Conservation (phyloP, 2,797 vertebrate genomes). For the Arrhamphus sclerolepis region DNA sequence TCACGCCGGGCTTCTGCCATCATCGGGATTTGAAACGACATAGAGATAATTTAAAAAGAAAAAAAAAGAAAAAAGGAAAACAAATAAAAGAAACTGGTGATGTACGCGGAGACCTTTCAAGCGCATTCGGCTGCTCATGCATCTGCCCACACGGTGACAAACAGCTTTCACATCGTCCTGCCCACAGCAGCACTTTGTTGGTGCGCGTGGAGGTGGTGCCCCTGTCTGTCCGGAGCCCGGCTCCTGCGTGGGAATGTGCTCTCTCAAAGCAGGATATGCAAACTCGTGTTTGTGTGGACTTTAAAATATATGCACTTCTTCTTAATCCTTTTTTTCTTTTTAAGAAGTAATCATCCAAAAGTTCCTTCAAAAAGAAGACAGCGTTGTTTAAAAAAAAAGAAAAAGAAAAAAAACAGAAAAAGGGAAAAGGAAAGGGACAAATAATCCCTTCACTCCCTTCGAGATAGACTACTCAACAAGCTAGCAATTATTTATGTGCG, state of each 20-base stretch:
- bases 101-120: neutral
- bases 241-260: neutral
- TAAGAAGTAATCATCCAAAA: too few species aligned
- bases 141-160: neutral
- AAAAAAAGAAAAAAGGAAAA: neutral
- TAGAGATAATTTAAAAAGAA: neutral
- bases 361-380: too few species aligned
- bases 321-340: too few species aligned
- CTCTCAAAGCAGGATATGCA: neutral
- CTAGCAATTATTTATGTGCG: too few species aligned
- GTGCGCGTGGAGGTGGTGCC: slow-evolving; percentile 51
- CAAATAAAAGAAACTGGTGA: neutral
- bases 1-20: slow-evolving; percentile 89
- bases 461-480: too few species aligned
- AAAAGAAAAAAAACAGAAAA: too few species aligned
- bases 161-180: neutral
- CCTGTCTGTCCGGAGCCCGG: slow-evolving; percentile 1
- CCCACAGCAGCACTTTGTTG: neutral
- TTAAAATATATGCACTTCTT: too few species aligned
- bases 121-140: neutral
- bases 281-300: too few species aligned
- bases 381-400: too few species aligned
- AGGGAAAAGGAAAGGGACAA: too few species aligned
- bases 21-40: slow-evolving; percentile 54
- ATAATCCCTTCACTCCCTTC: too few species aligned